These are phyloP conservation scores for Miltochrista miniata DNA, from an alignment of 2,888 invertebrate species.

Conservation along the genomic window DNA sequence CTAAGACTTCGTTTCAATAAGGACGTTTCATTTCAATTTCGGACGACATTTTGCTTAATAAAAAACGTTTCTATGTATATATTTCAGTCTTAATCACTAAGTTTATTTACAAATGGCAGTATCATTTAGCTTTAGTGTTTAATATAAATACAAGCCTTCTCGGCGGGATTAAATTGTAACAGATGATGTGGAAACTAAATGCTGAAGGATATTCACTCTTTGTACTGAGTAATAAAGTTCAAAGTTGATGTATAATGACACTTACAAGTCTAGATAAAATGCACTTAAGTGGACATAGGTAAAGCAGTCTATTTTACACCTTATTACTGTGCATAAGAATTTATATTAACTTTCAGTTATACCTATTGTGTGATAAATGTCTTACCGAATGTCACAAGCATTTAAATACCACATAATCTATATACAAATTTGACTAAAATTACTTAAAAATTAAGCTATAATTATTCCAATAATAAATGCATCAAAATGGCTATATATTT, in stretches of 20 bases:
- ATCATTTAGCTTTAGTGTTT: conserved; percentile 66
- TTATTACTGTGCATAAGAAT: too few relatives aligned
- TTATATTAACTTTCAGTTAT: too few relatives aligned
- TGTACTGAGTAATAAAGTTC: neutral
- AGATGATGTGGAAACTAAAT: conserved; percentile 15
- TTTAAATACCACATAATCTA: conserved; percentile 15
- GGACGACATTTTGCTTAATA: conserved; percentile 51
- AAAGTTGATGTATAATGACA: too few relatives aligned
- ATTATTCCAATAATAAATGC: conserved; percentile 50
- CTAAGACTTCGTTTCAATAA: conserved; percentile 63
- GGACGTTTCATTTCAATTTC: conserved; percentile 68
- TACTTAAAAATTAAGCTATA: conserved; percentile 10
- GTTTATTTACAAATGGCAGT: conserved; percentile 76
- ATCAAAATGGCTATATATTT: conserved; percentile 51
- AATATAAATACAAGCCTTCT: conserved; percentile 26
- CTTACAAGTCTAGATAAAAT: too few relatives aligned
- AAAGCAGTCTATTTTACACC: too few relatives aligned
- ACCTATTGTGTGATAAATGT: too few relatives aligned
- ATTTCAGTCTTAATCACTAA: conserved; percentile 61
- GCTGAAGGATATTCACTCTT: neutral
- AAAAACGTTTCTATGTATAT: conserved; percentile 25
- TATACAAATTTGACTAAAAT: conserved; percentile 24
- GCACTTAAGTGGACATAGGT: too few relatives aligned
- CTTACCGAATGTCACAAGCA: neutral
- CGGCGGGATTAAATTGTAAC: conserved; percentile 15